A percentile compares a stretch with the other conserved stretches of the same genome.
These are phyloP conservation scores for Stratiolaelaps scimitus DNA, from an alignment of 1,140 invertebrate genomes.

Conservation along the genomic window DNA sequence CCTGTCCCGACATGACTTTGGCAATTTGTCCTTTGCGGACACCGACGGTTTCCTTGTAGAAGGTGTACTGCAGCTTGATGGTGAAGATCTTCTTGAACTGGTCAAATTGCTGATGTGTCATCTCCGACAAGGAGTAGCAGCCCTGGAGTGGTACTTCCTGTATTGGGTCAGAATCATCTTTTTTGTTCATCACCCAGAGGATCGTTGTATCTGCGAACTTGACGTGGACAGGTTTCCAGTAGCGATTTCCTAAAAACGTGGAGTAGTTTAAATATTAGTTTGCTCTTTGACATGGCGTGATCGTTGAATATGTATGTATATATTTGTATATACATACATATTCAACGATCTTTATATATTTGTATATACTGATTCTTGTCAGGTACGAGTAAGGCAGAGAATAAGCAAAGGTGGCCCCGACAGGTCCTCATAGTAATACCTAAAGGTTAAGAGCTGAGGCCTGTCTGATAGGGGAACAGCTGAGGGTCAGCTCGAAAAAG, in stretches of 20 bases:
- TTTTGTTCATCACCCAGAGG: constrained; percentile 68
- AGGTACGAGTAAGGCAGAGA: no score
- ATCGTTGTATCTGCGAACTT: constrained; percentile 67
- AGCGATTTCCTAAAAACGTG: constrained; percentile 50
- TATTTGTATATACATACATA: no score
- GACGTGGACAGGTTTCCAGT: constrained; percentile 95
- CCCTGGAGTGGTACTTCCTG: constrained; percentile 46
- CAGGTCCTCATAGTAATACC: no score
- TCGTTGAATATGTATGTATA: no score
- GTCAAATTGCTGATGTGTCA: constrained; percentile 89
- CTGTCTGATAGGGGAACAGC: no score
- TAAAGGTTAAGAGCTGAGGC: no score
- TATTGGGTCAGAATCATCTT: constrained; percentile 75
- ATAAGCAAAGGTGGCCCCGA: no score
- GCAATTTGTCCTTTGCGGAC: constrained; percentile 89
- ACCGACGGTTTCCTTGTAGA: constrained; percentile 94
- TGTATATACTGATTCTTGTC: no score
- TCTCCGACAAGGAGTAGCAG: constrained; percentile 45
- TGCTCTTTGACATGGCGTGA: no score
- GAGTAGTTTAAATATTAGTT: no score
- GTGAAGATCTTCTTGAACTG: constrained; percentile 98
- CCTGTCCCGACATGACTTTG: constrained; percentile 62
- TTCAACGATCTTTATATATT: no score
- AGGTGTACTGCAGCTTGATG: constrained; percentile 91
- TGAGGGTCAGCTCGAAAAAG: no score